Evolutionary conservation across 2,797 vertebrate species (phyloP), one percentile per base, ranked within the genome.

Genomic region (Adrianichthys oophorus): DNA sequence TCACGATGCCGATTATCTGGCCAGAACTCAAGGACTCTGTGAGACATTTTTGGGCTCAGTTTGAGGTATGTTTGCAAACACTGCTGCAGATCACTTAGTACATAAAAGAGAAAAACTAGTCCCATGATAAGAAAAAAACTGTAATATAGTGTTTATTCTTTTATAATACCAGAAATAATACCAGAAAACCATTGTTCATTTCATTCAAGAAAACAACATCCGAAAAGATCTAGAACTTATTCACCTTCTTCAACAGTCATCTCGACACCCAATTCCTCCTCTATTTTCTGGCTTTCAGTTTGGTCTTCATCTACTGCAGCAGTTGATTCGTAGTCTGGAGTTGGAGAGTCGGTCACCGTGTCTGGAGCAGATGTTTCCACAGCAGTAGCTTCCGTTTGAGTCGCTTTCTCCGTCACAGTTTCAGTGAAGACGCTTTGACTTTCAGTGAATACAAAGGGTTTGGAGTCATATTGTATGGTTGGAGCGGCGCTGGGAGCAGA

Each of bases 1-100:
- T 85, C 54, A 91, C 90, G 15, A 93, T 92, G 51, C 92, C 91
- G 4, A 77, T 88, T 23, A 93, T 70, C 51, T 92, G 87, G 40
- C 90, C 92, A 15, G 87, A 83, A 37, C 53, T 74, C 67, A 87
- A 52, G 3, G 44, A 80, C 4, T 60, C 80, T 89, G 78, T 8
- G 21, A 56, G 54, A 76, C 10, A 51, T 64, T 4, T 18, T 40
- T 15, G 7, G 4, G 4, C 53, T 2, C 3, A 12, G 37, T 23
- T 26, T 56, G 48, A 59, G 19, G 44, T 1, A 6, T 29, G 5
- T 62, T 6, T 23, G 21, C 18, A 40, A 16, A 37, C 12, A 37
- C 2, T 37, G 32, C 32, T 37, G 10, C 10, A 37, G 8, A 37
- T 26, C 26, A 37, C 32, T 37, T 37, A 3, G 32, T 5, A 26